Evolutionary conservation across 2,797 vertebrate genomes (phyloP), one percentile per base, ranked within the genome.

Genomic region (Phoxinus dragarum): DNA sequence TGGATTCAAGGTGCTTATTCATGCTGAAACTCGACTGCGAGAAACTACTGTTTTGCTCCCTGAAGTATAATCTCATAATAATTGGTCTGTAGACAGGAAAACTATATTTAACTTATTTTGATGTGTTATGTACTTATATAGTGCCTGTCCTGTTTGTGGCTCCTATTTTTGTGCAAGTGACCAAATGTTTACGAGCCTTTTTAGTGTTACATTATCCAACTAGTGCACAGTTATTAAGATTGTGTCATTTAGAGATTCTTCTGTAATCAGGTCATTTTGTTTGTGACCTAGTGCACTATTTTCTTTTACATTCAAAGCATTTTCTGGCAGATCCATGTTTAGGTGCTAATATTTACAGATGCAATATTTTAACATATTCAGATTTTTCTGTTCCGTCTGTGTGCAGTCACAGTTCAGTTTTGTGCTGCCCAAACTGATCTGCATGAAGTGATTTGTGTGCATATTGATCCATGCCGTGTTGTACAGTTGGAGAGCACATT

Each of bases 71-170:
- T 89, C 88, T 75, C 66, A 69, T 90, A 89, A 90, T 90, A 73
- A 89, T 42, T 75, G 75, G 81, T 78, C 69, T 88, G 80, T 68
- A 56, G 61, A 49, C 23, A 79, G 64, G 47, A 88, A 54, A 81
- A 85, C 87, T 86, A 83, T 90, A 69, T 82, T 90, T 88, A 87
- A 78, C n/a, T 66, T 84, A 81, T 89, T 86, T 88, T 81, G 31
- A 67, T 81, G 73, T 85, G 75, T 78, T 73, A 42, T 74, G 52
- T 44, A 44, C 80, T 78, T 71, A 79, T 74, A 86, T 82, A 82
- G 77, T 23, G 68, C 12, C 85, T 64, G 16, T 78, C 84, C 38
- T 42, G 52, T 83, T 73, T 40, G 44, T 78, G 72, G 44, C 76
- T 78, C 23, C 56, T 81, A 49, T 75, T 88, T 82, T 36, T 66